phyloP scores from a whole-genome alignment of 1,140 invertebrate species.

The Aricia agestis region DNA sequence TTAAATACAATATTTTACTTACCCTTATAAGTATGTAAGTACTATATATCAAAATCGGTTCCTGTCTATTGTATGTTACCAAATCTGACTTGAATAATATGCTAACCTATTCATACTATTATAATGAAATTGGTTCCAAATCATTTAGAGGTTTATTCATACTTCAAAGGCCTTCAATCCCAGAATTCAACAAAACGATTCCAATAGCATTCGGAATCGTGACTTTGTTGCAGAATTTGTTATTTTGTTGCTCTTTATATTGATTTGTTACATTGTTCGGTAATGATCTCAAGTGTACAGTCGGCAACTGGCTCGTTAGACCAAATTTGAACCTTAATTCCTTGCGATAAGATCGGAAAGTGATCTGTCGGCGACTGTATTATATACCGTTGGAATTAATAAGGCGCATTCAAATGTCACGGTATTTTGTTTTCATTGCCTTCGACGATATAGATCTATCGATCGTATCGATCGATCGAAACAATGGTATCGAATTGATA shows the following conservation, averaged over 20 bases:
- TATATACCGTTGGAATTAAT: conserved; percentile 17
- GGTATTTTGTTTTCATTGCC: conserved; percentile 33
- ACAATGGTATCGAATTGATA: not conserved
- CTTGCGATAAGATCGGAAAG: too few species aligned
- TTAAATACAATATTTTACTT: too few species aligned
- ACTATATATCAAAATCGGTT: too few species aligned
- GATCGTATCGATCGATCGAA: conserved; percentile 25
- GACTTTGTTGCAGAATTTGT: conserved; percentile 12
- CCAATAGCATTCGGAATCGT: conserved; percentile 20
- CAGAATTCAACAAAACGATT: conserved; percentile 8
- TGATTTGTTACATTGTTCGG: conserved; percentile 51
- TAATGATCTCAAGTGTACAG: conserved; percentile 44
- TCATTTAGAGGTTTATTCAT: not conserved
- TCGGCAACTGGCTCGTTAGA: too few species aligned
- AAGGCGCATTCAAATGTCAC: conserved; percentile 33
- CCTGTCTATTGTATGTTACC: not conserved
- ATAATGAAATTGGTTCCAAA: not conserved
- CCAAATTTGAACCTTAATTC: too few species aligned
- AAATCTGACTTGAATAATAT: not conserved
- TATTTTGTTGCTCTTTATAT: conserved; percentile 27
- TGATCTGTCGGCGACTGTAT: not conserved
- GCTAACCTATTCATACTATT: not conserved
- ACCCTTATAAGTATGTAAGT: too few species aligned
- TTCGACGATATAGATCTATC: conserved; percentile 29
- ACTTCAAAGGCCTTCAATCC: conserved; percentile 26